These are phyloP conservation scores for Rallus limicola DNA, from an alignment of 2,113 vertebrate species.

Conservation along the genomic window DNA sequence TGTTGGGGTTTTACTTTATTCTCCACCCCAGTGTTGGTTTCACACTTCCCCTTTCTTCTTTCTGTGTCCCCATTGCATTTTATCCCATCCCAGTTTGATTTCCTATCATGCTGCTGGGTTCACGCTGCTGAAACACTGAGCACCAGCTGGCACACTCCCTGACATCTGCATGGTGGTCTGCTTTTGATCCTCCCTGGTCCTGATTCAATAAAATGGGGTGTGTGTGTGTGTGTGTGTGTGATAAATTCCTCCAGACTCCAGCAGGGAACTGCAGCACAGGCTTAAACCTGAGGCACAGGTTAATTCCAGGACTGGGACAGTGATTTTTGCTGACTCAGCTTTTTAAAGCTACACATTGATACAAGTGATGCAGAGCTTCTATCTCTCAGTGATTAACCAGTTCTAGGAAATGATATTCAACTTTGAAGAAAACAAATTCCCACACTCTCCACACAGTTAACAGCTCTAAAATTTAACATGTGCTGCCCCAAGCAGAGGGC, in stretches of 20 bases:
- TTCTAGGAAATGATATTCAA: not conserved
- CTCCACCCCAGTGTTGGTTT: not conserved
- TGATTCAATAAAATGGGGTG: not conserved
- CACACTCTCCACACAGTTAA: not conserved
- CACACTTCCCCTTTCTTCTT: not conserved
- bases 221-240: no score
- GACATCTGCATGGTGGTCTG: not conserved
- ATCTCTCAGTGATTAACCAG: not conserved
- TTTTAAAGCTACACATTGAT: not conserved
- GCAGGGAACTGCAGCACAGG: not conserved
- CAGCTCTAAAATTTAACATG: not conserved
- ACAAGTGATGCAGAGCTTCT: not conserved
- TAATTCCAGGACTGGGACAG: not conserved
- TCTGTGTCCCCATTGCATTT: not conserved
- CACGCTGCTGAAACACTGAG: fast-evolving
- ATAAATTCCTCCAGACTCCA: not conserved
- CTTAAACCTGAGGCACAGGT: not conserved
- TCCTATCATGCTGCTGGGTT: not conserved
- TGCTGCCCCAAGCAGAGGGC: not conserved
- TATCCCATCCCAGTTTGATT: not conserved
- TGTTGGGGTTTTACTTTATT: not conserved
- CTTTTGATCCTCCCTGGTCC: not conserved
- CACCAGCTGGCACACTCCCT: not conserved
- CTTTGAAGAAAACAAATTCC: not conserved
- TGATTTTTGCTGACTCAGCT: not conserved